Evolutionary conservation across 2,797 vertebrate species (phyloP).

Genomic region (Cercopithecus hamlyni): DNA sequence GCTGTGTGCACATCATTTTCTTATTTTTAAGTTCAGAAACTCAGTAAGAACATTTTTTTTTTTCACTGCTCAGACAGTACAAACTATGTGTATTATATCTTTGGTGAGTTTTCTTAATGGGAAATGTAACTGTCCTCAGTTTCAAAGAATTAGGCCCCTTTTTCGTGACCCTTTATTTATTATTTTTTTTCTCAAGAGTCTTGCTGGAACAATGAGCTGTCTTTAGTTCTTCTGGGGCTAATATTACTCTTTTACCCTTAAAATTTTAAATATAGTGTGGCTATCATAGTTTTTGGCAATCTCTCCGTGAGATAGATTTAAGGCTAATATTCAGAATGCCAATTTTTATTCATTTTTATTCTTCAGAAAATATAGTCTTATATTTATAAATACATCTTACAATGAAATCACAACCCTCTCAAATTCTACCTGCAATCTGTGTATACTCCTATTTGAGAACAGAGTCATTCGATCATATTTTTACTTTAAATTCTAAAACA

Average conservation of each 20-base stretch:
- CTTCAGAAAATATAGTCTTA: background rate
- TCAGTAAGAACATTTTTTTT: background rate
- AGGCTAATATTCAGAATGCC: background rate
- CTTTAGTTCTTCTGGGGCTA: background rate
- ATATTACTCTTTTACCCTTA: background rate
- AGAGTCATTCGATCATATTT: background rate
- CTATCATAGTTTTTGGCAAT: background rate
- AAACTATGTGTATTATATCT: background rate
- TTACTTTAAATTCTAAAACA: background rate
- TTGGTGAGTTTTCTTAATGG: background rate
- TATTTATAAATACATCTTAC: background rate
- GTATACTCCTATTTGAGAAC: background rate
- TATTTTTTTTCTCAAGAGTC: background rate
- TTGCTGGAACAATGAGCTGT: background rate
- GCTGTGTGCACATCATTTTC: background rate
- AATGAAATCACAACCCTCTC: background rate
- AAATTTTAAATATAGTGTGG: background rate
- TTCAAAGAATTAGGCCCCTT: background rate
- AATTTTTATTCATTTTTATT: constrained; percentile 11
- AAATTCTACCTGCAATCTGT: background rate
- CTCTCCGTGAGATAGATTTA: background rate
- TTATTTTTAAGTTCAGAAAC: constrained; percentile 16
- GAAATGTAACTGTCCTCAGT: background rate
- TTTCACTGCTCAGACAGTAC: background rate
- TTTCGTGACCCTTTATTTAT: background rate